Evolutionary conservation across 2,797 vertebrate species (phyloP).

Genomic region (Chiloscyllium punctatum): DNA sequence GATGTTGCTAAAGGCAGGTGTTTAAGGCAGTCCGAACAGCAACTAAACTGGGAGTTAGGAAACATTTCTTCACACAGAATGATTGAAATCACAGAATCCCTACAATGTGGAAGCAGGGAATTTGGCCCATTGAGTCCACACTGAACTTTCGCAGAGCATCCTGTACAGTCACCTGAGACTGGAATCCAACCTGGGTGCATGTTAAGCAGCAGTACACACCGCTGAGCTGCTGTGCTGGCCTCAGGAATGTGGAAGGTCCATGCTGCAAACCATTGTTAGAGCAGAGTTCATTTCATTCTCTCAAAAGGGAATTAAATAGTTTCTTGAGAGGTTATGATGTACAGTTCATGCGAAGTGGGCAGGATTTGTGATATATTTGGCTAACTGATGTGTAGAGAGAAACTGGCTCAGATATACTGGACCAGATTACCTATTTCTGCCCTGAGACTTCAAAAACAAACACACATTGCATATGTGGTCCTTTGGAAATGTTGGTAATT

Average conservation of each 20-base stretch:
- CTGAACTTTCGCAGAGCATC: too few species aligned
- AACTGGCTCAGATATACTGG: neutral
- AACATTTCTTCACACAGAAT: neutral
- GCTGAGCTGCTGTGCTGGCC: too few species aligned
- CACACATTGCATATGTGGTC: neutral
- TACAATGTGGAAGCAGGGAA: too few species aligned
- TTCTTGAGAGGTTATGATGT: neutral
- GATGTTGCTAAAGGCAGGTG: neutral
- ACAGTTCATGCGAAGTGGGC: neutral
- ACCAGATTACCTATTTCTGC: too few species aligned
- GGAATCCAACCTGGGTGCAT: too few species aligned
- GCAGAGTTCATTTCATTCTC: neutral
- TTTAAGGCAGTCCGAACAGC: neutral
- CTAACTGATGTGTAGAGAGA: neutral
- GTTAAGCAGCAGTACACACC: too few species aligned
- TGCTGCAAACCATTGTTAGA: neutral
- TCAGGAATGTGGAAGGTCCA: neutral
- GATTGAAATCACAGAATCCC: neutral
- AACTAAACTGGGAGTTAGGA: neutral
- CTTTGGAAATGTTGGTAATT: neutral
- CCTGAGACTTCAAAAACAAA: too few species aligned
- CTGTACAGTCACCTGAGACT: too few species aligned
- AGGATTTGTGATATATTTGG: neutral
- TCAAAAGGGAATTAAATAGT: neutral
- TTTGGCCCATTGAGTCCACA: too few species aligned